Conservation (phyloP, 1,140 invertebrate species). For the Leptinotarsa undecemlineata region DNA sequence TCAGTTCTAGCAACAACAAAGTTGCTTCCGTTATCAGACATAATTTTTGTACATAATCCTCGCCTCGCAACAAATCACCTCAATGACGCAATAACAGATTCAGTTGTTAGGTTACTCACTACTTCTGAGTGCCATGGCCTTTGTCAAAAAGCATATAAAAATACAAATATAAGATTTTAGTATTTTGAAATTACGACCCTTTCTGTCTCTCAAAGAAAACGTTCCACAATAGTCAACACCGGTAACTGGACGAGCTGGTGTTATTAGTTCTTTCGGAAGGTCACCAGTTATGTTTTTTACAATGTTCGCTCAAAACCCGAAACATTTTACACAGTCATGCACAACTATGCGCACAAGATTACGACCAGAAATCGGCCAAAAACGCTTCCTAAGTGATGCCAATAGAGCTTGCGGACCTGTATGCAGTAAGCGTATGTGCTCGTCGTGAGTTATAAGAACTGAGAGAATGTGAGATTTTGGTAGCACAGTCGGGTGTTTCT, state of each 20-base stretch:
- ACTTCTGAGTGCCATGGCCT: conserved; percentile 51
- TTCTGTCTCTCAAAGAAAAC: conserved; percentile 43
- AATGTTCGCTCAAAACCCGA: background rate
- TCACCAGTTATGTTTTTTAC: conserved; percentile 16
- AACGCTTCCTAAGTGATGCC: conserved; percentile 1
- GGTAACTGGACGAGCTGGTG: conserved; percentile 16
- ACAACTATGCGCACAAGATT: background rate
- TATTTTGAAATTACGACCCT: conserved; percentile 35
- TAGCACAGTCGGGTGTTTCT: conserved; percentile 36
- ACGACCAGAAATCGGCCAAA: conserved; percentile 11
- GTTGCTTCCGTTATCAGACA: conserved; percentile 48
- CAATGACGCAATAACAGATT: conserved; percentile 43
- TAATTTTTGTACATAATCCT: conserved; percentile 32
- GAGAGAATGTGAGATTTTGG: conserved; percentile 28
- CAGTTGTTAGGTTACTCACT: conserved; percentile 44
- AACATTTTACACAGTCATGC: background rate
- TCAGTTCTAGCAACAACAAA: conserved; percentile 41
- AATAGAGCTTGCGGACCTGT: conserved; percentile 22
- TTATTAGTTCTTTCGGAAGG: conserved; percentile 28
- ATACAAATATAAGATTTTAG: conserved; percentile 40
- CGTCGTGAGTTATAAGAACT: conserved; percentile 27
- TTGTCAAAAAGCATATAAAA: conserved; percentile 50
- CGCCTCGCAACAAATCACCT: conserved; percentile 10
- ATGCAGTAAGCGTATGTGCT: conserved; percentile 30
- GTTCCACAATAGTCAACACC: background rate